These are phyloP conservation scores for Patella ulyssiponensis DNA, from an alignment of 2,888 invertebrate genomes.

Conservation along the genomic window DNA sequence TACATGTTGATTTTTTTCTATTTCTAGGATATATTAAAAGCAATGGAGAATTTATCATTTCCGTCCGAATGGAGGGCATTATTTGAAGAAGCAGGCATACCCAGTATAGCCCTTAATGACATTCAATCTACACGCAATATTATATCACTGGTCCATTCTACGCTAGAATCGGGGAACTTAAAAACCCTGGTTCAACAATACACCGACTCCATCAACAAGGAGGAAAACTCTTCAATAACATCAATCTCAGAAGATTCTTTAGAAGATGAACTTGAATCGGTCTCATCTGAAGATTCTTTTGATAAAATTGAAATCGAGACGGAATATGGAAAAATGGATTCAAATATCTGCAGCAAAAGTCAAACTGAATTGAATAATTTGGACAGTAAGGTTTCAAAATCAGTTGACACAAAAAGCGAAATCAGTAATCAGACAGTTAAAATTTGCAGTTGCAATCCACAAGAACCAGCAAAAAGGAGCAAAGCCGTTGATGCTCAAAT, in stretches of 20 bases:
- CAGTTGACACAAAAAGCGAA: not conserved
- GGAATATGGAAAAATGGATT: not conserved
- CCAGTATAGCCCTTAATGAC: conserved; percentile 54
- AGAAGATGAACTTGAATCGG: conserved; percentile 17
- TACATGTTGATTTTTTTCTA: not conserved
- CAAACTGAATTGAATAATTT: not conserved
- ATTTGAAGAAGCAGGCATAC: conserved; percentile 58
- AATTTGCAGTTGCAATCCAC: not conserved
- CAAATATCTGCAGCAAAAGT: not conserved
- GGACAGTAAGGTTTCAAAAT: not conserved
- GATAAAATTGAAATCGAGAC: not conserved
- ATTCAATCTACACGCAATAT: conserved; percentile 60
- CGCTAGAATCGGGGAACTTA: conserved; percentile 40
- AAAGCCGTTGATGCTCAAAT: not conserved
- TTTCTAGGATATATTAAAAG: conserved; percentile 57
- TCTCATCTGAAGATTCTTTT: conserved; percentile 11
- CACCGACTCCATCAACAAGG: not conserved
- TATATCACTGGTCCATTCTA: conserved; percentile 57
- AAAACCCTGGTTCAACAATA: not conserved
- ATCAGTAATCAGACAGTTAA: not conserved
- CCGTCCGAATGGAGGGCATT: conserved; percentile 61
- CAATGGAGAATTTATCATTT: conserved; percentile 58
- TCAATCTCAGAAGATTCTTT: not conserved
- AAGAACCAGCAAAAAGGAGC: too few relatives aligned
- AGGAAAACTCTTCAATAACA: not conserved